phyloP scores from a whole-genome alignment of 2,113 vertebrate species.

The Phasianus colchicus region DNA sequence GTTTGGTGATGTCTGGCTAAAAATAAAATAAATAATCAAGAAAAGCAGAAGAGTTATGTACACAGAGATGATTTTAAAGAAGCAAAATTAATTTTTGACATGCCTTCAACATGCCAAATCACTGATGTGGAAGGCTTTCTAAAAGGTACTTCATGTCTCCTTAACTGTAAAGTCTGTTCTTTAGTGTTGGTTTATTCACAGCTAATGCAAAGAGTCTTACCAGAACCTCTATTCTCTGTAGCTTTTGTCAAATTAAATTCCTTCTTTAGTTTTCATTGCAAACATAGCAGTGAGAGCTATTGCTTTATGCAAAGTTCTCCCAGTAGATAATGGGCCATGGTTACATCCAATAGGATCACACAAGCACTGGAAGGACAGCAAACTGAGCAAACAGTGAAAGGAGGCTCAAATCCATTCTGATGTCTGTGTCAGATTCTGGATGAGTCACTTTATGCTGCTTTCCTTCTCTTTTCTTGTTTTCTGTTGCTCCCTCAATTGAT shows the following conservation, averaged over 20 bases:
- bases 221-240: neutral
- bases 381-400: neutral
- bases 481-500: neutral
- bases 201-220: neutral
- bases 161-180: neutral
- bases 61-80: neutral
- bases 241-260: neutral
- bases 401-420: neutral
- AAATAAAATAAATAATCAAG: neutral
- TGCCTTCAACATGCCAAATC: neutral
- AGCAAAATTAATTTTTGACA: accelerated
- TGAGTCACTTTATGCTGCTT: neutral
- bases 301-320: neutral
- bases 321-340: neutral
- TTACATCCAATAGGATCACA: neutral
- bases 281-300: neutral
- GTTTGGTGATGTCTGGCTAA: neutral
- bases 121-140: neutral
- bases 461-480: neutral
- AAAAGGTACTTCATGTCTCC: neutral
- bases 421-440: neutral
- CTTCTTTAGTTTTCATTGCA: neutral
- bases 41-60: neutral
- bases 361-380: neutral
- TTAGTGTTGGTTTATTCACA: neutral